Percentiles rank a stretch among this genome's conserved stretches.
phyloP scores from a whole-genome alignment of 2,888 invertebrate genomes.

The Neoscelio sp. region DNA sequence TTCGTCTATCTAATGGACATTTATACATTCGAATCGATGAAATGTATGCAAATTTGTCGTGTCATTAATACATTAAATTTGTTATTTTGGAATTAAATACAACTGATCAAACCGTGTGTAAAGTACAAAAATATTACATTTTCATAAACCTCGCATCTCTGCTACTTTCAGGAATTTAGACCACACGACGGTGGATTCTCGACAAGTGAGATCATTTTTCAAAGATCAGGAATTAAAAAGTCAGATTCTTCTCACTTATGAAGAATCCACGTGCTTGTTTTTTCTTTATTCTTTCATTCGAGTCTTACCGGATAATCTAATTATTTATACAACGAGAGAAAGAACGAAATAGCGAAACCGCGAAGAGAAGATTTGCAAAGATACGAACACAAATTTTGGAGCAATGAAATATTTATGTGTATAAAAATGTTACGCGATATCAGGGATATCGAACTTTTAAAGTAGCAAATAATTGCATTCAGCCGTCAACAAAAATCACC shows the following conservation, averaged over 20 bases:
- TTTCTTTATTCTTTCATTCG: slow-evolving; percentile 13
- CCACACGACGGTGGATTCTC: slow-evolving; percentile 33
- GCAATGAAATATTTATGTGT: no score
- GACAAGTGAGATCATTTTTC: slow-evolving; percentile 12
- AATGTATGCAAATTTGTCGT: slow-evolving; percentile 6
- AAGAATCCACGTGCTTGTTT: slow-evolving; percentile 22
- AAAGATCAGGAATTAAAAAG: no score
- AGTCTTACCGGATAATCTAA: slow-evolving; percentile 7
- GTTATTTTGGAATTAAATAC: slow-evolving; percentile 25
- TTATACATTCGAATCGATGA: slow-evolving; percentile 36
- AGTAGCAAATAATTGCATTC: background rate
- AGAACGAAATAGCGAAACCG: slow-evolving; percentile 20
- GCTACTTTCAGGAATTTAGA: slow-evolving; percentile 35
- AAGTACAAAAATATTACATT: slow-evolving; percentile 39
- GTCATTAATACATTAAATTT: no score
- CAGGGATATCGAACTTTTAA: no score
- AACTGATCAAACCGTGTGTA: slow-evolving; percentile 23
- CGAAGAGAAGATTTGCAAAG: background rate
- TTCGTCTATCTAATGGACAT: slow-evolving; percentile 47
- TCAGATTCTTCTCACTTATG: slow-evolving; percentile 19
- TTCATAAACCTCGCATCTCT: slow-evolving; percentile 19
- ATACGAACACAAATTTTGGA: no score
- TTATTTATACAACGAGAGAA: slow-evolving; percentile 45
- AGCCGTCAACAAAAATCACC: slow-evolving; percentile 14
- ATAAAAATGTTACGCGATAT: no score